Evolutionary conservation across 2,888 invertebrate genomes (phyloP).

Genomic region (Drosophila vallismaia): DNA sequence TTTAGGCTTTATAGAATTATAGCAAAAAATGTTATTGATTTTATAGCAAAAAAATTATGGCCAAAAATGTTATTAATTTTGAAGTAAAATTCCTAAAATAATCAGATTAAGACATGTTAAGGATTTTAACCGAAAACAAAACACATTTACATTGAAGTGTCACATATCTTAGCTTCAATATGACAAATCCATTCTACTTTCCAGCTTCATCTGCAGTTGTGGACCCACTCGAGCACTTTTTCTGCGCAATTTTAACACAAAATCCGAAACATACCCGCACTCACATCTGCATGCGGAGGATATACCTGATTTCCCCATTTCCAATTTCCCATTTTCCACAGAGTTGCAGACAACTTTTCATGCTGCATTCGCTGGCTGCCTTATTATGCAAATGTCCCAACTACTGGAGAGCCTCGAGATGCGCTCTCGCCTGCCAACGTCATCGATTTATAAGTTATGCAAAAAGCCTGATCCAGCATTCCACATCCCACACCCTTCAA

Average conservation of each 20-base stretch:
- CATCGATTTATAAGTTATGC: conserved; percentile 78
- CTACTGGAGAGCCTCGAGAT: conserved; percentile 35
- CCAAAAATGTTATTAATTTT: no score
- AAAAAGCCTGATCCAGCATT: conserved; percentile 42
- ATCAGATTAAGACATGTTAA: no score
- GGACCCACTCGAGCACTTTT: conserved; percentile 59
- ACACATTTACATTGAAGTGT: background rate
- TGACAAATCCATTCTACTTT: conserved; percentile 60
- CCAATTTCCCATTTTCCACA: conserved; percentile 14
- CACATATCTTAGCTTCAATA: conserved; percentile 55
- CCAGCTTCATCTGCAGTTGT: conserved; percentile 41
- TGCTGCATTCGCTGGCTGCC: conserved; percentile 52
- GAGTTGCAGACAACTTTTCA: conserved; percentile 64
- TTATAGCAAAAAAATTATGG: no score
- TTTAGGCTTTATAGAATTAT: no score
- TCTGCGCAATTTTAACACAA: conserved; percentile 72
- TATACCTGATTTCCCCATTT: conserved; percentile 5
- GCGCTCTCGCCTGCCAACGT: conserved; percentile 67
- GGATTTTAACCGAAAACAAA: background rate
- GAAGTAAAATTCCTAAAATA: no score
- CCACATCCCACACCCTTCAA: background rate
- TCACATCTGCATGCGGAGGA: conserved; percentile 32
- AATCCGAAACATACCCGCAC: conserved; percentile 54
- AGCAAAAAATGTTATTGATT: no score
- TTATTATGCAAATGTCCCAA: conserved; percentile 71